Evolutionary conservation across 1,140 invertebrate species (phyloP), one percentile per base, ranked within the genome.

Genomic region (Sitobion miscanthi): DNA sequence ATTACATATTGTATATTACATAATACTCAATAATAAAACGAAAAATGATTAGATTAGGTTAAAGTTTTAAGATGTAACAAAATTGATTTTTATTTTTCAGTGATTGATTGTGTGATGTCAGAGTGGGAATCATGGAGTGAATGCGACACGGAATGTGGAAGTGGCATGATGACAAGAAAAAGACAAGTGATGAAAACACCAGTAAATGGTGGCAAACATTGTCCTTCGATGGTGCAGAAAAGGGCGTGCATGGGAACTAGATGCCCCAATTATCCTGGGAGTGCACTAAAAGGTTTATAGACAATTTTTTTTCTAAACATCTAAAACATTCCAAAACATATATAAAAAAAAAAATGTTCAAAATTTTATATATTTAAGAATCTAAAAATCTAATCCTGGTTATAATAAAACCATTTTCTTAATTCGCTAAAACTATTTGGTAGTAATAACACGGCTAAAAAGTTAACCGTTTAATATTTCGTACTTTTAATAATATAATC

Each of bases 81-180:
- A 86, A n/a, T n/a, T 23, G 3, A 30, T 85, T 62, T 52, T 92
- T 87, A 94, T 94, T 94, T 96, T 96, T 14, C 94, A 98, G 97
- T 98, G 91, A 95, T 97, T 90, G 97, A 98, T 95, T 98, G 97
- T 95, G 96, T 96, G 94, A 97, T 98, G 62, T 97, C 97, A 49
- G 96, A 96, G 30, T 98, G 97, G 97, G 96, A 96, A 11, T 95
- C 96, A 4, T 98, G 97, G 97, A 96, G 97, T 17, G 95, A 96
- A 0, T 98, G 97, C 95, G 97, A 97, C 95, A 96, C 96, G 3
- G 96, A 96, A 91, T 98, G 97, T 94, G 97, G 97, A 62, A 96
- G 96, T 7, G 97, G 97, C 21, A 96, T 96, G 94, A 97, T 97
- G 97, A 96, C 96, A 47, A 95, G 97, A 77, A 96, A 95, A 14